These are phyloP conservation scores for Nomada ferruginata DNA, from an alignment of 2,888 invertebrate species.

Conservation along the genomic window DNA sequence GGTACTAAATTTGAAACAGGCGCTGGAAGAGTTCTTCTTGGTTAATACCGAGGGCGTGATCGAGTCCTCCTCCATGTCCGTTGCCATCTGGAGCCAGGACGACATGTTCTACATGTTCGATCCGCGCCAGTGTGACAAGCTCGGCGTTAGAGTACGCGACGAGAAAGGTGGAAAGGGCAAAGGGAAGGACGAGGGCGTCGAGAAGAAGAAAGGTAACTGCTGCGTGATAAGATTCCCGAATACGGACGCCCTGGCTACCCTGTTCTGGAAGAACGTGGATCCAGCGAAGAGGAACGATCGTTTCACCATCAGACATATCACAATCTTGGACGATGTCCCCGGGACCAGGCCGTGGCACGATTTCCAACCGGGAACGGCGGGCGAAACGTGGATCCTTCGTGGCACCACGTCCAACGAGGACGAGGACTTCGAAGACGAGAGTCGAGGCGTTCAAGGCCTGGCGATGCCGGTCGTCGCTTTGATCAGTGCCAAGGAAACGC, in stretches of 20 bases:
- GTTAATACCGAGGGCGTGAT: slow-evolving; percentile 76
- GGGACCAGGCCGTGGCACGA: slow-evolving; percentile 77
- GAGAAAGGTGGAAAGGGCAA: slow-evolving; percentile 61
- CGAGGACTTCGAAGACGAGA: slow-evolving; percentile 79
- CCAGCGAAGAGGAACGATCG: slow-evolving; percentile 74
- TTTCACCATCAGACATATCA: slow-evolving; percentile 74
- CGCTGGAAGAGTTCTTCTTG: slow-evolving; percentile 78
- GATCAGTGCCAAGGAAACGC: slow-evolving; percentile 77
- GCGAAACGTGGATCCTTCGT: slow-evolving; percentile 78
- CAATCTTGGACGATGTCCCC: slow-evolving; percentile 74
- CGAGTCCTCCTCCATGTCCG: slow-evolving; percentile 77
- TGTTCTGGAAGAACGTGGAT: slow-evolving; percentile 74
- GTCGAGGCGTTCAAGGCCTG: slow-evolving; percentile 83
- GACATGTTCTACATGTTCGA: slow-evolving; percentile 87
- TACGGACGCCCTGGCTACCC: slow-evolving; percentile 63
- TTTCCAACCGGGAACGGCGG: slow-evolving; percentile 72
- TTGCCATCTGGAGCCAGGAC: slow-evolving; percentile 87
- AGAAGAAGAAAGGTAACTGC: slow-evolving; percentile 75
- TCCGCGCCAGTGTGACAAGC: slow-evolving; percentile 84
- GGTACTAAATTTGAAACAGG: slow-evolving; percentile 75
- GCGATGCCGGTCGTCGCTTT: slow-evolving; percentile 83
- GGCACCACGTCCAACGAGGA: slow-evolving; percentile 74
- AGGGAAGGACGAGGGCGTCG: slow-evolving; percentile 15
- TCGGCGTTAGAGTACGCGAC: slow-evolving; percentile 77
- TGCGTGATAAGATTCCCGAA: slow-evolving; percentile 76